phyloP scores from a whole-genome alignment of 2,797 vertebrate genomes.

The Crocodylus rhombifer region DNA sequence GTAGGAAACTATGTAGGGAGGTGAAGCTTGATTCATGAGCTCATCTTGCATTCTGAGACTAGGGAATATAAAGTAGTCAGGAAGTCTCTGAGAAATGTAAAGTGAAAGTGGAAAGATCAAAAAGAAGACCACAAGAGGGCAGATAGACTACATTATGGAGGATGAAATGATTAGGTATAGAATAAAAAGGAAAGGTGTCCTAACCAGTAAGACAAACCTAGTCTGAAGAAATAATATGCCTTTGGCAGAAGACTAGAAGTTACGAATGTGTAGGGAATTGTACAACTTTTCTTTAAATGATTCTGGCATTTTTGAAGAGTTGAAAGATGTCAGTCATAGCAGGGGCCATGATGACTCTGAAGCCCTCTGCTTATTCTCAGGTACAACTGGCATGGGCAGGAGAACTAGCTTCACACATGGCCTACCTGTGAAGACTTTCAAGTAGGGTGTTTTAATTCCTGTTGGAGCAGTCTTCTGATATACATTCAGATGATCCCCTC shows the following conservation, averaged over 20 bases:
- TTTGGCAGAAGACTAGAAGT: conserved; percentile 39
- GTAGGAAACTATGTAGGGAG: conserved; percentile 46
- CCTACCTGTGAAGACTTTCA: not conserved
- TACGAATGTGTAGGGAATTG: conserved; percentile 39
- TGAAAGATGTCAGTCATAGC: not conserved
- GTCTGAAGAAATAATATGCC: conserved; percentile 23
- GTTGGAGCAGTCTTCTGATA: not conserved
- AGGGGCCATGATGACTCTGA: not conserved
- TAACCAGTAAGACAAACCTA: conserved; percentile 46
- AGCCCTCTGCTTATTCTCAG: not conserved
- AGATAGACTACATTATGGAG: conserved; percentile 77
- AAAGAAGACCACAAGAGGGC: conserved; percentile 80
- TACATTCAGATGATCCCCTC: conserved; percentile 12
- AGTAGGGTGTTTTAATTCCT: conserved; percentile 26
- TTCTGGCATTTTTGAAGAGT: not conserved
- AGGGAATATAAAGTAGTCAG: conserved; percentile 66
- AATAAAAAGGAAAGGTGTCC: conserved; percentile 27
- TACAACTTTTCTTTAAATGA: conserved; percentile 19
- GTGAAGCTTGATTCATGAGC: conserved; percentile 60
- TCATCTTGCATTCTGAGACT: conserved; percentile 54
- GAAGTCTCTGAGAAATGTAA: conserved; percentile 57
- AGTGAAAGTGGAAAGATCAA: conserved; percentile 64
- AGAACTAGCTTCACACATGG: not conserved
- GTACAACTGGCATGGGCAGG: not conserved
- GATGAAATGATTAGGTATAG: conserved; percentile 57